Evolutionary conservation across 2,888 invertebrate genomes (phyloP), one percentile per base, ranked within the genome.

Genomic region (Matsumyia berberina): DNA sequence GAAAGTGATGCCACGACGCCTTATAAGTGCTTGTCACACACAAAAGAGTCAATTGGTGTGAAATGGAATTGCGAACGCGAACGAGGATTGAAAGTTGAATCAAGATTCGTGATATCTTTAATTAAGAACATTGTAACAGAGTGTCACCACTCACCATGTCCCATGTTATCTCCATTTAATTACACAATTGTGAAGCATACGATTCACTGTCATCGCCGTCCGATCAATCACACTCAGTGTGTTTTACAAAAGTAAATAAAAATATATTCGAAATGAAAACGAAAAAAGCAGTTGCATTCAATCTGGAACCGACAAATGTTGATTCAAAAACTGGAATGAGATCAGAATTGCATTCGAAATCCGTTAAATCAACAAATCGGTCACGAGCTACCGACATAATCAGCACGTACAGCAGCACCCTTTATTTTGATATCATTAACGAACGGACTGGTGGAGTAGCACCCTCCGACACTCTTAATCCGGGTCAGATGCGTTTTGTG

Each of bases 351-450:
- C 53, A 33, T 31, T 33, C 49, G 53, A 53, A 12, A 53, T 53
- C 33, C 15, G 53, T 33, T 33, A 53, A 33, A 53, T 33, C 8
- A 53, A 53, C 53, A 53, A 53, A 53, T 33, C 53, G 31, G 19
- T 24, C 44, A 17, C 12, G 33, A 33, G 8, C 33, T 33, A 33
- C 33, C 8, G 9, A 12, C 44, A 44, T 15, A 44, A 17, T 44
- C 24, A 49, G 24, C 53, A 31, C 31, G 31, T 6, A 51, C 29
- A n/a, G 49, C 49, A 42, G 24, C 53, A 53, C 31, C 33, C 53
- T 53, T 53, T 53, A 53, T 53, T 53, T 53, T 53, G 33, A 53
- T 53, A 53, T 33, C 53, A 53, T 53, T 33, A 53, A 31, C 33
- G 53, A 15, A 33, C 53, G 31, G 29, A 24, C 24, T 5, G 9